Percentiles rank a stretch among this genome's conserved stretches.
Conservation (phyloP, 2,797 vertebrate species). For the Karalla daura region DNA sequence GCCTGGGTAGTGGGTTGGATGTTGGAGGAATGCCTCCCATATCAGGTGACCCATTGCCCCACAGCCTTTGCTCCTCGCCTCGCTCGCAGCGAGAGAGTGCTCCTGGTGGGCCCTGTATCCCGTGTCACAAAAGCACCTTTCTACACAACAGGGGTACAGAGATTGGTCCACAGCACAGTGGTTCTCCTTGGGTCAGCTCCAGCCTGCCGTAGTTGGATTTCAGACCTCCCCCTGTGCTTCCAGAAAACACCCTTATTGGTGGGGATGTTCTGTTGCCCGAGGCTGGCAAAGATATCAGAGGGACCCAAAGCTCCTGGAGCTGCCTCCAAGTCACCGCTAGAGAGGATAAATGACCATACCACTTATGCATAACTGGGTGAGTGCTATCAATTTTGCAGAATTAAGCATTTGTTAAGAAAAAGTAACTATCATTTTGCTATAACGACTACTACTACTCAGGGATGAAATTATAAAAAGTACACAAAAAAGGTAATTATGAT, state of each 20-base stretch:
- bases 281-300: slow-evolving; percentile 73
- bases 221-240: slow-evolving; percentile 73
- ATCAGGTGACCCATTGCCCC: slow-evolving; percentile 83
- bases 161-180: slow-evolving; percentile 75
- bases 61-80: slow-evolving; percentile 75
- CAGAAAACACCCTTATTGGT: slow-evolving; percentile 68
- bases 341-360: slow-evolving; percentile 74
- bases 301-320: slow-evolving; percentile 61
- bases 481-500: not conserved
- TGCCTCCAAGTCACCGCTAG: slow-evolving; percentile 56
- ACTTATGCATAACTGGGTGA: slow-evolving; percentile 74
- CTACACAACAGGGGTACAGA: slow-evolving; percentile 83
- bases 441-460: no score
- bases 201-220: slow-evolving; percentile 74
- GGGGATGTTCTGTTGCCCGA: slow-evolving; percentile 62
- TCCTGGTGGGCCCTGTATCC: slow-evolving; percentile 78
- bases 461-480: no score
- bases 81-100: slow-evolving; percentile 70
- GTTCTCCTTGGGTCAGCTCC: slow-evolving; percentile 76
- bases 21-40: slow-evolving; percentile 78
- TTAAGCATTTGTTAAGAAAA: slow-evolving; percentile 9
- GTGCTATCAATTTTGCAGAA: slow-evolving; percentile 38
- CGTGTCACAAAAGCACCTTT: slow-evolving; percentile 87
- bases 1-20: slow-evolving; percentile 62
- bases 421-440: not conserved